Percentiles rank a stretch among this genome's conserved stretches.
Conservation (phyloP, 2,113 vertebrate species). For the Cryptoleucopteryx plumbea region DNA sequence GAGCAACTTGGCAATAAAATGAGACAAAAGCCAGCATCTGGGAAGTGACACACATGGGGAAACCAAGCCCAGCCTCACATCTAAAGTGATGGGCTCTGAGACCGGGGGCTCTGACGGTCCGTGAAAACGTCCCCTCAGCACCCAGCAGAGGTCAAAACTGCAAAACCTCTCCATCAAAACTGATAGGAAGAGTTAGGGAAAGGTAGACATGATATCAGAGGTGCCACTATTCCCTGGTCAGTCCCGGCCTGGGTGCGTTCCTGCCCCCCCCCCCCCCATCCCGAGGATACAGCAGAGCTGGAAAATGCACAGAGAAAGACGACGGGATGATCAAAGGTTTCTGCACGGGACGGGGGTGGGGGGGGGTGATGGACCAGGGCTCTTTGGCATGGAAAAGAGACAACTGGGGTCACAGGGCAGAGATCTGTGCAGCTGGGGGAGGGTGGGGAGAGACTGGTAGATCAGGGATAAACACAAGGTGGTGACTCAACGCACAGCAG, state of each 20-base stretch:
- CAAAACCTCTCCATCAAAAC: neutral
- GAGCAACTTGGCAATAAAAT: neutral
- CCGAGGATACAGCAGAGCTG: neutral
- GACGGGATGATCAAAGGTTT: neutral
- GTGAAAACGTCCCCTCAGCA: neutral
- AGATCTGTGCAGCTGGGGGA: neutral
- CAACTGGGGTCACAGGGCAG: neutral
- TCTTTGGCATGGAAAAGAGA: neutral
- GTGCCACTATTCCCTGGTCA: neutral
- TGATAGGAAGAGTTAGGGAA: neutral
- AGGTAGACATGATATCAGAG: neutral
- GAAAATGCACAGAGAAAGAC: neutral
- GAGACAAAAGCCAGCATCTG: neutral
- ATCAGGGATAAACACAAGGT: neutral
- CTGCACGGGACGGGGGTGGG: neutral
- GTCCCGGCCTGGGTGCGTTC: neutral
- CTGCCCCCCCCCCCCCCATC: neutral
- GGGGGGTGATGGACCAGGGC: neutral
- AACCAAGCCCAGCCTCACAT: neutral
- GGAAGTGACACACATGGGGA: neutral
- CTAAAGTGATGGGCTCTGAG: neutral
- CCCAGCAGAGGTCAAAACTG: neutral
- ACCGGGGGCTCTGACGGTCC: neutral
- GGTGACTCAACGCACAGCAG: neutral
- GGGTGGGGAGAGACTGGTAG: neutral